Percentiles rank a stretch among this genome's conserved stretches.
Evolutionary conservation across 1,140 invertebrate species (phyloP).

Genomic region (Druon quercuslanigerum): DNA sequence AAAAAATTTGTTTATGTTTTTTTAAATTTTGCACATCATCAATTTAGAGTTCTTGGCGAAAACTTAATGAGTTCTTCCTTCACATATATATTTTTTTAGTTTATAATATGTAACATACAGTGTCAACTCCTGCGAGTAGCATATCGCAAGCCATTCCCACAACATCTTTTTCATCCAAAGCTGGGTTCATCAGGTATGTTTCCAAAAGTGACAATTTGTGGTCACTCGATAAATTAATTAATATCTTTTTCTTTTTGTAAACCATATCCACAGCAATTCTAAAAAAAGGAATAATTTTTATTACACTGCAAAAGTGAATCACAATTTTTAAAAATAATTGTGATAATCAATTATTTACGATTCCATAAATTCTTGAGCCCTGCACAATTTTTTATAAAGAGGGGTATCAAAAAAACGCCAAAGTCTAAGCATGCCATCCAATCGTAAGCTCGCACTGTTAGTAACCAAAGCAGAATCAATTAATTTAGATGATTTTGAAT

Average conservation of each 20-base stretch:
- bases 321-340: conserved; percentile 30
- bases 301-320: conserved; percentile 28
- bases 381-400: conserved; percentile 82
- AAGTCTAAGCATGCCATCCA: conserved; percentile 85
- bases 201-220: conserved; percentile 78
- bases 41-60: too few species aligned
- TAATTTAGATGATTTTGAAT: conserved; percentile 81
- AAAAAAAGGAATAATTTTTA: conserved; percentile 43
- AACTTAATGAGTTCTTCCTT: too few species aligned
- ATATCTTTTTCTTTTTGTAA: conserved; percentile 77
- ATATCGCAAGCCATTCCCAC: conserved; percentile 89
- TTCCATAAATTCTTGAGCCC: conserved; percentile 85
- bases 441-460: conserved; percentile 82
- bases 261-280: conserved; percentile 84
- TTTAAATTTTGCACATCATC: too few species aligned
- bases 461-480: conserved; percentile 84
- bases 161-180: conserved; percentile 86
- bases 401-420: conserved; percentile 86
- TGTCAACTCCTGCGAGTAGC: conserved; percentile 90
- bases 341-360: conserved; percentile 75
- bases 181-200: conserved; percentile 80
- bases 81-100: conserved; percentile 5
- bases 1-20: too few species aligned
- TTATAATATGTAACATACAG: conserved; percentile 76
- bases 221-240: conserved; percentile 46